These are phyloP conservation scores for Tanypteryx hageni DNA, from an alignment of 2,888 invertebrate genomes.

Conservation along the genomic window DNA sequence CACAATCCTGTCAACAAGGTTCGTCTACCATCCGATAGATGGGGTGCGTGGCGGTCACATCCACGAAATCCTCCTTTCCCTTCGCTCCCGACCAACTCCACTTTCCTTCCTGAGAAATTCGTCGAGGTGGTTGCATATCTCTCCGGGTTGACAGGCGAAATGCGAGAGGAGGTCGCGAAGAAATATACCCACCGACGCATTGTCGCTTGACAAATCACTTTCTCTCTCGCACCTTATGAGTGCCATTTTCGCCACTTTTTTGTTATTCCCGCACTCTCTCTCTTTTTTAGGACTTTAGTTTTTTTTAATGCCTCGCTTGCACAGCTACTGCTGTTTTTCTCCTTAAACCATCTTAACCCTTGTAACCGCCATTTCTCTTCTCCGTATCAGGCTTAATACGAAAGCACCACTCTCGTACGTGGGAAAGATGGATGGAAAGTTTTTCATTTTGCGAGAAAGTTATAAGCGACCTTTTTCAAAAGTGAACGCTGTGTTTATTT, in stretches of 20 bases:
- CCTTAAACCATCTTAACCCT: no score
- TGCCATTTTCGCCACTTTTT: conserved; percentile 12
- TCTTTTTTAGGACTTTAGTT: background rate
- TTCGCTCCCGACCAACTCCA: background rate
- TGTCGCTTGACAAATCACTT: conserved; percentile 53
- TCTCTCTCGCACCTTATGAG: conserved; percentile 26
- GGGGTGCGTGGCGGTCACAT: background rate
- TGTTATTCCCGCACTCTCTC: background rate
- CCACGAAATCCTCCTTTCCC: background rate
- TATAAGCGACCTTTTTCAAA: no score
- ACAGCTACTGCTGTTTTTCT: no score
- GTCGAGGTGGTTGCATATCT: conserved; percentile 23
- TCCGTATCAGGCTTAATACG: no score
- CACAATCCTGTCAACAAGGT: conserved; percentile 22
- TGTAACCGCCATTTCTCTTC: no score
- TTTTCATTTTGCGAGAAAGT: no score
- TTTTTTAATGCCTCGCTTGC: no score
- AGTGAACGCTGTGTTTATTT: no score
- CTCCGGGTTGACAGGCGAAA: background rate
- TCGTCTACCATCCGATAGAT: background rate
- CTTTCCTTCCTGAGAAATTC: background rate
- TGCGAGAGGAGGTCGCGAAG: conserved; percentile 15
- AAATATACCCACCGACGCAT: conserved; percentile 26
- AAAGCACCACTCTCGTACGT: no score
- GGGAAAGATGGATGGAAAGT: no score